Evolutionary conservation across 2,113 vertebrate genomes (phyloP).

Genomic region (Prochilodus magdalenae): DNA sequence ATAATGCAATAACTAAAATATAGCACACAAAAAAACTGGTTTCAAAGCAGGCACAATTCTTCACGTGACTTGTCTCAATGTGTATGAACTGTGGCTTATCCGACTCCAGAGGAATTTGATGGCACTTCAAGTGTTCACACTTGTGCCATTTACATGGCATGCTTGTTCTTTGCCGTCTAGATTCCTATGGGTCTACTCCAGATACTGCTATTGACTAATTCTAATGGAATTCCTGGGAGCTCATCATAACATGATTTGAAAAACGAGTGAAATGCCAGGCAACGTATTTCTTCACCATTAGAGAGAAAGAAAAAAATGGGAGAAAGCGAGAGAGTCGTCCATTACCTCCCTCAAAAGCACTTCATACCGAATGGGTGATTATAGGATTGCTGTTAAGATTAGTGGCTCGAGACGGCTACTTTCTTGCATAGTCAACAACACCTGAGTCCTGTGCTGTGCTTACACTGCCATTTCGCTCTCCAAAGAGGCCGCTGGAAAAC

Average conservation of each 20-base stretch:
- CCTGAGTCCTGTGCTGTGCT: slow-evolving; percentile 73
- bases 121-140: background rate
- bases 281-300: slow-evolving; percentile 47
- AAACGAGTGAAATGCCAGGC: slow-evolving; percentile 15
- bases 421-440: slow-evolving; percentile 77
- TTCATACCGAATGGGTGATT: slow-evolving; percentile 60
- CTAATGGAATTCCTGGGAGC: background rate
- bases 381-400: slow-evolving; percentile 73
- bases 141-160: background rate
- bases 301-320: slow-evolving; percentile 8
- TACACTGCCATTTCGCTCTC: slow-evolving; percentile 65
- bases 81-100: background rate
- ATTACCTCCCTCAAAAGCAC: slow-evolving; percentile 66
- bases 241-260: slow-evolving; percentile 8
- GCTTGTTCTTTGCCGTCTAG: background rate
- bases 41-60: too few species aligned
- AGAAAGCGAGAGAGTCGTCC: slow-evolving; percentile 49
- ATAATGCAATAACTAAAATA: too few species aligned
- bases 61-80: too few species aligned
- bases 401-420: slow-evolving; percentile 67
- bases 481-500: slow-evolving; percentile 45
- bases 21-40: too few species aligned
- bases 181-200: background rate
- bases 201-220: slow-evolving; percentile 25
- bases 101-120: background rate